Base-by-base conservation (phyloP, 2,888 invertebrate species). In the Apotomis turbidana region DNA sequence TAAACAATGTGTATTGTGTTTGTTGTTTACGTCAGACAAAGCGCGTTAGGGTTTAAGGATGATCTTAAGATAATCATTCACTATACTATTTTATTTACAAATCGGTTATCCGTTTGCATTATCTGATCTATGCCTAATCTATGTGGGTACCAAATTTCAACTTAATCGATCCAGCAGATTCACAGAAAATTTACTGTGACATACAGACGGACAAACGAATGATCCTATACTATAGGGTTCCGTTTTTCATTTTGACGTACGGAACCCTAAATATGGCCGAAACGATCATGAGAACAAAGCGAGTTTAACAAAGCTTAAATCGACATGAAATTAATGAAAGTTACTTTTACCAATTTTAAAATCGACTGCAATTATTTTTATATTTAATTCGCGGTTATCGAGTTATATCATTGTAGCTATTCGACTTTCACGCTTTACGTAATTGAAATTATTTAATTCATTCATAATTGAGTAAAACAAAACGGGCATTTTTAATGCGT, bases 391-490 rank as follows among this genome's bases (percentile, higher is more conserved):
- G 46, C 44, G 27, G 46, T 41, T 41, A 15, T 41, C 27, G 9
- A 49, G 57, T 66, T 66, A 46, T 46, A n/a, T 46, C 27, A 66
- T 55, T 66, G 15, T 46, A 38, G 10, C 27, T 27, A 27, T 27
- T 10, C 6, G 13, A 57, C 66, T 66, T 66, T 57, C 66, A 15
- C 46, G n/a, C 46, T 55, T 55, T 66, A 57, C 57, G 46, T 66
- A 57, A 66, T 66, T 44, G 27, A 46, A 15, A 12, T 44, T 49
- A 3, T 46, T 46, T 6, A 46, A 8, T 38, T 54, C 12, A 44
- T 44, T 64, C 4, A 27, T 54, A n/a, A 46, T 55, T 5, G 4
- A 54, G 12, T 6, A 12, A 64, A 41, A 6, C 27, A 27, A 2
- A 27, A 27, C 27, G 27, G 27, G 27, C 27, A 27, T 27, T 27